Percentiles rank a stretch among this genome's conserved stretches.
phyloP scores from a whole-genome alignment of 2,113 vertebrate genomes.

The Odontophorus gujanensis region DNA sequence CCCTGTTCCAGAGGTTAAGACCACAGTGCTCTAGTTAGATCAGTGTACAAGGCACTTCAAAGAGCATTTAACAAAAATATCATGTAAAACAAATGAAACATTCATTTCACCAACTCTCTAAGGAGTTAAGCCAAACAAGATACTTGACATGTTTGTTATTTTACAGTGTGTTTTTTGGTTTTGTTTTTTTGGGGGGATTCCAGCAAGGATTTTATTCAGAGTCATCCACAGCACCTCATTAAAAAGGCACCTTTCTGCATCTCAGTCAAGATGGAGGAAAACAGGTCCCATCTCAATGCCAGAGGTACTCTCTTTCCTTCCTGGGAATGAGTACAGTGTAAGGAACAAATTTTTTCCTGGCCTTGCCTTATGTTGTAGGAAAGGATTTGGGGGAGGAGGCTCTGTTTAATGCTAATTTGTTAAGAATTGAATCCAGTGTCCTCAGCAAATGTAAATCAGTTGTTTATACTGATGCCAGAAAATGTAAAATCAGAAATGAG shows the following conservation, averaged over 20 bases:
- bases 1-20: slow-evolving; percentile 3
- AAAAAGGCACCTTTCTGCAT: neutral
- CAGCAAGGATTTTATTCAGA: neutral
- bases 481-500: slow-evolving; percentile 69
- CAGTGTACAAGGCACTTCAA: slow-evolving; percentile 17
- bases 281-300: neutral
- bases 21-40: neutral
- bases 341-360: neutral
- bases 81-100: slow-evolving; percentile 57
- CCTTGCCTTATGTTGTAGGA: neutral
- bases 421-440: slow-evolving; percentile 23
- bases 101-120: slow-evolving; percentile 18
- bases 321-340: neutral
- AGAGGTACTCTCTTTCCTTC: neutral
- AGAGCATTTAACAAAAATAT: slow-evolving; percentile 48
- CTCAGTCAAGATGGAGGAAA: neutral
- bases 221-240: neutral
- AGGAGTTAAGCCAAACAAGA: neutral
- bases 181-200: neutral
- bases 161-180: neutral
- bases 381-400: neutral
- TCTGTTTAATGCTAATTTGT: slow-evolving; percentile 26
- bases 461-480: slow-evolving; percentile 70
- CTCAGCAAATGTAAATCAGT: slow-evolving; percentile 66
- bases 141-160: neutral